Conservation (phyloP, 2,797 vertebrate species). For the Psittacula derbiana region DNA sequence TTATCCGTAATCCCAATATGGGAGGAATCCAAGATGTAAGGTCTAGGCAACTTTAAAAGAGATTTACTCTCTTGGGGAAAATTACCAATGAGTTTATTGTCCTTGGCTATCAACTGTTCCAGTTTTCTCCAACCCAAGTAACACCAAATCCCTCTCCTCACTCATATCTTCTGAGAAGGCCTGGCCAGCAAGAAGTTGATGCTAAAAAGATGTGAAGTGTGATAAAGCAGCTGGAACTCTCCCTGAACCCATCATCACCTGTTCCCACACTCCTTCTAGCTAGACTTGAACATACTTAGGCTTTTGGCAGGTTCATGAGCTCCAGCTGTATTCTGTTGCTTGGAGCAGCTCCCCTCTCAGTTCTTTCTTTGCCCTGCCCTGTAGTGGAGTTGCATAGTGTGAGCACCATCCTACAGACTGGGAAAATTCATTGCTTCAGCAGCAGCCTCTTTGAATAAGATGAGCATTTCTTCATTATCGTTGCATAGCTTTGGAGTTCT, state of each 20-base stretch:
- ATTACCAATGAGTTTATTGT: background rate
- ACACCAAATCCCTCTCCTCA: background rate
- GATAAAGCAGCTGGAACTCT: background rate
- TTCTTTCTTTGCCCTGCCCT: background rate
- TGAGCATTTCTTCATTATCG: background rate
- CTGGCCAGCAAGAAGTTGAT: background rate
- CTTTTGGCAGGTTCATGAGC: background rate
- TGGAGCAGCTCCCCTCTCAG: background rate
- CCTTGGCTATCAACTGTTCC: background rate
- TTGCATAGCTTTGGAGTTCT: background rate
- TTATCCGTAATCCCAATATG: rapidly evolving
- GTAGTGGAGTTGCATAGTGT: background rate
- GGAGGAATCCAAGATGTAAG: background rate
- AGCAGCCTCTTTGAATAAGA: background rate
- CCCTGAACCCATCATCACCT: background rate
- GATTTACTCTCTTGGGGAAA: background rate
- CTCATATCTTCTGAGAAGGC: background rate
- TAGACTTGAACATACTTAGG: background rate
- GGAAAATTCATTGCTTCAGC: background rate
- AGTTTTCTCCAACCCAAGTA: background rate
- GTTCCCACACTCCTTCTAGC: background rate
- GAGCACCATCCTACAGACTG: background rate
- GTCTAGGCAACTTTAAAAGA: background rate
- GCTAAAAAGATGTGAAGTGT: background rate
- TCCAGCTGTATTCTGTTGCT: background rate